Base-by-base conservation (phyloP, 2,888 invertebrate genomes). In the Heliothis peltigera region DNA sequence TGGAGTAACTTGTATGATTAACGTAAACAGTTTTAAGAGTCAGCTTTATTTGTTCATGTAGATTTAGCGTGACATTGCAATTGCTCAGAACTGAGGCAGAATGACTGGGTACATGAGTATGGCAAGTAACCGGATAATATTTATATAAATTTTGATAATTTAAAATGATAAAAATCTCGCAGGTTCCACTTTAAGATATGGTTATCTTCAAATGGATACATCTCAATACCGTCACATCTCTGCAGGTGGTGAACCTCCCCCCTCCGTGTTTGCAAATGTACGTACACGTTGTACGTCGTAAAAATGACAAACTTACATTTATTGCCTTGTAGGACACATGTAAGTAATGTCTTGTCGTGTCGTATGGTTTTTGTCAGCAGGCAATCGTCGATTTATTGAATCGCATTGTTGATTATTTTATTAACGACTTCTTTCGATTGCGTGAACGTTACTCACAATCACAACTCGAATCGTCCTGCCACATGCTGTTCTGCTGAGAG, bases 371-470 rank as follows among this genome's bases (percentile, higher is more conserved):
- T 91, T 91, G 92, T 93, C 92, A 92, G 92, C 91, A 86, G 91
- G 92, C 89, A 91, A 92, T 92, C 91, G 84, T 84, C 87, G 85
- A 93, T 93, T 93, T 94, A 94, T 94, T 89, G 83, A 88, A 82
- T 81, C 76, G 82, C 84, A 88, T 89, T 89, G 91, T 90, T 90
- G 90, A 92, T 91, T 90, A 91, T 92, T 91, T 92, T 91, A 92
- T 91, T 89, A 89, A 88, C 84, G 84, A 84, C 84, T 85, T 84
- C 72, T 85, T 84, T 83, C 83, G 81, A 83, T 84, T 80, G 83
- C 83, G 85, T 84, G 84, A 84, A 84, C 75, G 77, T 87, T 87
- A 85, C 84, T 87, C 67, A 79, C 74, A 83, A 80, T 75, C 69
- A 77, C 72, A 76, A 74, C 75, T 82, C 81, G 75, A 80, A 82